Percentiles rank a stretch among this genome's conserved stretches.
phyloP scores from a whole-genome alignment of 2,888 invertebrate genomes.

The Eilema depressum region DNA sequence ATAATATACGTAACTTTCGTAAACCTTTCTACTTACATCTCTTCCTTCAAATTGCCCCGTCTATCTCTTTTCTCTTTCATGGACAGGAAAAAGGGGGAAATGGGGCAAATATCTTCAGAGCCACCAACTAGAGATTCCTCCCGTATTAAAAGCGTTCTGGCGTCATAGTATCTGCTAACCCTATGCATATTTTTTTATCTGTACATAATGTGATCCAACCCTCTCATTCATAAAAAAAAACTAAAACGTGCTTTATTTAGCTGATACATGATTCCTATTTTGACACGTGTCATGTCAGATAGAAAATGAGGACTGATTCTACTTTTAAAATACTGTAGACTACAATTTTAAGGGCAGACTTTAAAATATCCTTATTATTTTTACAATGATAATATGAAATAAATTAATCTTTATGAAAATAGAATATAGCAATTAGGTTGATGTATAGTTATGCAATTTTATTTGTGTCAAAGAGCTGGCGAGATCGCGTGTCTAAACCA shows the following conservation, averaged over 20 bases:
- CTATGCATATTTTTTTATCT: background rate
- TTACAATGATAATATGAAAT: background rate
- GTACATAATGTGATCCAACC: background rate
- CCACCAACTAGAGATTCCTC: background rate
- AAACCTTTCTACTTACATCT: too few species aligned
- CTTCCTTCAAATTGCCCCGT: background rate
- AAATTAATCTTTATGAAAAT: too few species aligned
- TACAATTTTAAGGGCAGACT: too few species aligned
- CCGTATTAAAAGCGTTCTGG: background rate
- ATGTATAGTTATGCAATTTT: constrained; percentile 1
- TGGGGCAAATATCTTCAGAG: background rate
- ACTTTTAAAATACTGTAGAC: too few species aligned
- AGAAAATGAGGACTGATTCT: background rate
- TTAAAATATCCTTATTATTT: background rate
- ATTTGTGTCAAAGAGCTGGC: constrained; percentile 24
- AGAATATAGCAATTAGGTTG: background rate
- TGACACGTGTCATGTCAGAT: background rate
- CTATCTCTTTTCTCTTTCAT: background rate
- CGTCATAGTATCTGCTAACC: background rate
- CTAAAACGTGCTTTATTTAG: background rate
- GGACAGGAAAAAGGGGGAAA: background rate
- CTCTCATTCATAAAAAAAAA: background rate
- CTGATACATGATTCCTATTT: background rate
- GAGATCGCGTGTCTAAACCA: constrained; percentile 68
- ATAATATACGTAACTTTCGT: too few species aligned